These are phyloP conservation scores for Harpegnathos saltator DNA, from an alignment of 1,140 invertebrate genomes.

Conservation along the genomic window DNA sequence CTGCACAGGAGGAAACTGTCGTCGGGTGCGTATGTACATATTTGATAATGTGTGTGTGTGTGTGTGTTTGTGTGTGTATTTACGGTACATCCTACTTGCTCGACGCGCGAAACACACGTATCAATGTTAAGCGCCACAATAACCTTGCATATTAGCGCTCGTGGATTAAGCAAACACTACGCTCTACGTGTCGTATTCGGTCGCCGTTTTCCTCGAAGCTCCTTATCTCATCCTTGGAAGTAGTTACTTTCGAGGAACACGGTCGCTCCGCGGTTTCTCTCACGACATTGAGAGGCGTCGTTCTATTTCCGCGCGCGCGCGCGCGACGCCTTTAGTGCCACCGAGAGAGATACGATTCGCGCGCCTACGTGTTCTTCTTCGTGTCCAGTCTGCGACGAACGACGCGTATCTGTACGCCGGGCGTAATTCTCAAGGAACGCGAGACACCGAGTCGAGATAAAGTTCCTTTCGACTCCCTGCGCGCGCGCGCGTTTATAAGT, in stretches of 20 bases:
- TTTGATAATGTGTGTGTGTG: no score
- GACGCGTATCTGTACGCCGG: conserved; percentile 40
- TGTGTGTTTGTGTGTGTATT: no score
- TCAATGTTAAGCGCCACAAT: no score
- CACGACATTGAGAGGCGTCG: neutral
- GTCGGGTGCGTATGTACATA: no score
- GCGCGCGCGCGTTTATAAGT: no score
- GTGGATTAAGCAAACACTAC: no score
- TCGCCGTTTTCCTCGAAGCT: conserved; percentile 14
- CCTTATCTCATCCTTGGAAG: neutral
- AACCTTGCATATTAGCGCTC: no score
- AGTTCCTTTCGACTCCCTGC: neutral
- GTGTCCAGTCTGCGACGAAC: neutral
- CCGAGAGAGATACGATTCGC: conserved; percentile 9
- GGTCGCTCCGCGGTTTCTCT: neutral
- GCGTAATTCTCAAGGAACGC: conserved; percentile 56
- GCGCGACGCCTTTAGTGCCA: neutral
- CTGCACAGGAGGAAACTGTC: no score
- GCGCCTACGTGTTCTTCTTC: conserved; percentile 22
- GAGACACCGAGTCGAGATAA: conserved; percentile 22
- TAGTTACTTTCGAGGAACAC: neutral
- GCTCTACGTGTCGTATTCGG: no score
- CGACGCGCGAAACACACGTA: no score
- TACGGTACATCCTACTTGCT: no score
- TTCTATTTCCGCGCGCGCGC: conserved; percentile 44